Conservation (phyloP, 2,888 invertebrate genomes). For the Junonia oenone region DNA sequence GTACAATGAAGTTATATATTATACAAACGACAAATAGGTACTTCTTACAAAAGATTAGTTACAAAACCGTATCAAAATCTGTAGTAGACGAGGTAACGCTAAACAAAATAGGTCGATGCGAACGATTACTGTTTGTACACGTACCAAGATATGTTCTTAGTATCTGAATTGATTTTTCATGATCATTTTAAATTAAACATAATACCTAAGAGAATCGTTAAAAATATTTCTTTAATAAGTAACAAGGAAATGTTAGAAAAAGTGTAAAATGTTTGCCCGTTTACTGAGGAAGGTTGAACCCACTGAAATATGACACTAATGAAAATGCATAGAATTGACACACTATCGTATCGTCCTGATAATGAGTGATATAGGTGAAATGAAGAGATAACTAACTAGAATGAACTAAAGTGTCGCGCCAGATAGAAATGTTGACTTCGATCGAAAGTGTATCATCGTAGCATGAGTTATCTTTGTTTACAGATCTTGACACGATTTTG, state of each 20-base stretch:
- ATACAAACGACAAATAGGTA: not conserved
- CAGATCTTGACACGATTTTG: conserved; percentile 69
- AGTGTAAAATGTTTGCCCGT: too few relatives aligned
- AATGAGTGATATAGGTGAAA: too few relatives aligned
- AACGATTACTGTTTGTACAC: not conserved
- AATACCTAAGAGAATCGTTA: too few relatives aligned
- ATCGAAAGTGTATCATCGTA: not conserved
- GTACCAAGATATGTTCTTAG: not conserved
- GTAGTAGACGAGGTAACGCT: not conserved
- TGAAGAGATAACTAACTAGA: not conserved
- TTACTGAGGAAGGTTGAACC: too few relatives aligned
- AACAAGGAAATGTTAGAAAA: too few relatives aligned
- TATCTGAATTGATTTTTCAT: too few relatives aligned
- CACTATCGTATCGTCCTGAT: too few relatives aligned
- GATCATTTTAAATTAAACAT: too few relatives aligned
- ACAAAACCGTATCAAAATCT: not conserved
- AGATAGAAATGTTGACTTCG: not conserved
- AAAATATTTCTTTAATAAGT: too few relatives aligned
- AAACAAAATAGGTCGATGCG: not conserved
- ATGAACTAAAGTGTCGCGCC: not conserved
- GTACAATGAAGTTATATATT: not conserved
- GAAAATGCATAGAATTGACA: too few relatives aligned
- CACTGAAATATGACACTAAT: too few relatives aligned
- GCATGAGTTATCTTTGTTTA: conserved; percentile 55
- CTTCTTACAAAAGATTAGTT: not conserved